Evolutionary conservation across 1,140 invertebrate species (phyloP).

Genomic region (Batillaria attramentaria): DNA sequence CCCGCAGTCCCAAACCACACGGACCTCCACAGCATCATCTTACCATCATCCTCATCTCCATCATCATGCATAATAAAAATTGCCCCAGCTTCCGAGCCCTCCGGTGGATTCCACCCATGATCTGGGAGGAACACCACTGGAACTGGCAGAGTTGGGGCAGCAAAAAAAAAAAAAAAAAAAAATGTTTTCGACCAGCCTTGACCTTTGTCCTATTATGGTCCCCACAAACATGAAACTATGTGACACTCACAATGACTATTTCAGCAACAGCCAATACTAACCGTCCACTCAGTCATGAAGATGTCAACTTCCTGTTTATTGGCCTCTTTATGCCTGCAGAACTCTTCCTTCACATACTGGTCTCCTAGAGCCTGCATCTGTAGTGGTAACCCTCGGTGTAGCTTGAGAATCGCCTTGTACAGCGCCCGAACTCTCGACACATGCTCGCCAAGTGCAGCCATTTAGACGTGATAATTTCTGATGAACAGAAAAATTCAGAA

Average conservation of each 20-base stretch:
- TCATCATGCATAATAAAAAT: too few relatives aligned
- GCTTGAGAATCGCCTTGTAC: slow-evolving; percentile 90
- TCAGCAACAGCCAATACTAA: slow-evolving; percentile 72
- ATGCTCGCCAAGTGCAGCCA: slow-evolving; percentile 69
- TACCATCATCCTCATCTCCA: too few relatives aligned
- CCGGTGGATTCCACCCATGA: too few relatives aligned
- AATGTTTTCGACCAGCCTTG: neutral
- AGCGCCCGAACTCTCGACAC: slow-evolving; percentile 80
- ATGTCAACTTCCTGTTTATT: slow-evolving; percentile 79
- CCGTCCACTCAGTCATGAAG: slow-evolving; percentile 92
- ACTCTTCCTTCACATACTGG: slow-evolving; percentile 90
- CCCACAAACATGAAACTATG: neutral
- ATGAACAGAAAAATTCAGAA: too few relatives aligned
- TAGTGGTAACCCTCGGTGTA: slow-evolving; percentile 86
- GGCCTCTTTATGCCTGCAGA: slow-evolving; percentile 88
- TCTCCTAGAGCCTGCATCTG: slow-evolving; percentile 80
- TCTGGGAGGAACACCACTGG: too few relatives aligned
- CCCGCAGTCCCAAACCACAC: too few relatives aligned
- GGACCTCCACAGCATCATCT: too few relatives aligned
- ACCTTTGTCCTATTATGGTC: neutral
- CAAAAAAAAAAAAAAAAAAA: slow-evolving; percentile 18
- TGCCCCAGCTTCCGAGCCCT: too few relatives aligned
- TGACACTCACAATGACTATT: neutral
- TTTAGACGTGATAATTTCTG: too few relatives aligned
- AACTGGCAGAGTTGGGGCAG: too few relatives aligned